A percentile compares a stretch with the other conserved stretches of the same genome.
Evolutionary conservation across 2,113 vertebrate species (phyloP).

Genomic region (Calyptomena viridis): DNA sequence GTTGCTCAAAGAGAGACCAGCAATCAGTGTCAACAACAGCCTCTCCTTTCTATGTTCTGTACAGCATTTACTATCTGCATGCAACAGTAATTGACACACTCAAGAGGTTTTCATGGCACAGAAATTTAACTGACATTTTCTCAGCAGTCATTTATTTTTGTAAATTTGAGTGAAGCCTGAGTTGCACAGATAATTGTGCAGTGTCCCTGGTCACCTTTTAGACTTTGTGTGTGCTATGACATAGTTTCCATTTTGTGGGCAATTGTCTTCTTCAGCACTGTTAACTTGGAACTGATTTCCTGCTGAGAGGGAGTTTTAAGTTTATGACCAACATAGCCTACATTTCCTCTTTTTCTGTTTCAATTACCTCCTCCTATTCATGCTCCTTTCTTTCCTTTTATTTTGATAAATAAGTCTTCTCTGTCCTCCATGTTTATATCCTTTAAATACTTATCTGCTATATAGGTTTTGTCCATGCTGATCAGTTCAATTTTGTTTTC

Average conservation of each 20-base stretch:
- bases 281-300: neutral
- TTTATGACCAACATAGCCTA: neutral
- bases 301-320: neutral
- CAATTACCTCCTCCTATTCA: neutral
- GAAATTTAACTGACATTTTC: conserved; percentile 14
- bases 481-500: neutral
- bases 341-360: neutral
- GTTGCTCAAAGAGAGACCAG: neutral
- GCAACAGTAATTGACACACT: neutral
- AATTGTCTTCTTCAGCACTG: neutral
- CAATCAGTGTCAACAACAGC: neutral
- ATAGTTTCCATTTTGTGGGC: neutral
- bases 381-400: neutral
- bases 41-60: neutral
- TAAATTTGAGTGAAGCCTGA: neutral
- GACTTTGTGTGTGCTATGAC: neutral
- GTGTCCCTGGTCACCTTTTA: neutral
- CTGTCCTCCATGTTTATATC: neutral
- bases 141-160: neutral
- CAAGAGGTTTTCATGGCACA: neutral
- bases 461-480: neutral
- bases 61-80: neutral
- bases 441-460: neutral
- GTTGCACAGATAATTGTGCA: neutral
- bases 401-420: conserved; percentile 11